phyloP scores from a whole-genome alignment of 2,113 vertebrate genomes.

The Nannospalax galili region DNA sequence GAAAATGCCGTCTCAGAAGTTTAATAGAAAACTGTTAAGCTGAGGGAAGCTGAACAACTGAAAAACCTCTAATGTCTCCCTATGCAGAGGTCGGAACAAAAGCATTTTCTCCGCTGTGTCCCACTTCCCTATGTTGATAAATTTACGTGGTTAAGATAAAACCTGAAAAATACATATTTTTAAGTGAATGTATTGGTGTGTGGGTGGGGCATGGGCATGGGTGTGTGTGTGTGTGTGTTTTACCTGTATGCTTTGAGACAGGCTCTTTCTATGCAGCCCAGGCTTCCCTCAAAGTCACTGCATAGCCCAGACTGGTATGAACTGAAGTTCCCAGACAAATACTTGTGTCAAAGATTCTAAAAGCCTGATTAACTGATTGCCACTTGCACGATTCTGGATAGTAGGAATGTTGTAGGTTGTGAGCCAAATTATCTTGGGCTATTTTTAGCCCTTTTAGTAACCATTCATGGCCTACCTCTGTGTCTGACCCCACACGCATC shows the following conservation, averaged over 20 bases:
- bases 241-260: neutral
- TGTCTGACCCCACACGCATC: neutral
- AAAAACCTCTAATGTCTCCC: neutral
- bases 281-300: neutral
- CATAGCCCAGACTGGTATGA: neutral
- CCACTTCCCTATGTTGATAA: neutral
- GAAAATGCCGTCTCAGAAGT: neutral
- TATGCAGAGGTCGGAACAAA: neutral
- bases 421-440: neutral
- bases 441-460: too few species aligned
- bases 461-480: too few species aligned
- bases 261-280: neutral
- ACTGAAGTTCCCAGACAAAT: neutral
- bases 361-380: too few species aligned
- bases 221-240: neutral
- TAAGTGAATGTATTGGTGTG: neutral
- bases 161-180: neutral
- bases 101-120: neutral
- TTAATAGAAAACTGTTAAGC: neutral
- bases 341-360: too few species aligned
- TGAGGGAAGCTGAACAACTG: neutral
- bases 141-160: slow-evolving; percentile 1
- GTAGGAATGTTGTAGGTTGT: neutral
- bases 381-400: too few species aligned
- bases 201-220: neutral